Base-by-base conservation (phyloP, 2,888 invertebrate genomes). In the Drosophila subsilvestris region DNA sequence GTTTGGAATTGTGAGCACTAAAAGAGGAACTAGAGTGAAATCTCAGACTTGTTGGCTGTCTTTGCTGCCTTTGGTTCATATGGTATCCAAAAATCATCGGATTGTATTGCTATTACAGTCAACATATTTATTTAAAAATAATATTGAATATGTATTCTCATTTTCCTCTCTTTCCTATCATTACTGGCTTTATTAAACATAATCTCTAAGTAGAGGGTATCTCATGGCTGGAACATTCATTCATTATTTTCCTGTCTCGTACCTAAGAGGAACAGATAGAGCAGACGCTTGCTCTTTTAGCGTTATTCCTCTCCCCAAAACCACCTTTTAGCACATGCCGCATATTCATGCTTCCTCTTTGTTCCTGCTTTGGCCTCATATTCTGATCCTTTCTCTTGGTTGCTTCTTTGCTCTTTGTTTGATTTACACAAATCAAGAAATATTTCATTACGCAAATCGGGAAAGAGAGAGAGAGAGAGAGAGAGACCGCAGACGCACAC, bases 361-460 rank as follows among this genome's bases (percentile, higher is more conserved):
- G 32, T 37, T 12, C 14, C 32, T 37, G 5, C 12, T 14, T 37
- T 37, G 14, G 37, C 14, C 37, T 7, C n/a, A 17, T 8, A 1
- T 27, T 49, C 10, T n/a, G n/a, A 29, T 9, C 4, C 6, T 17
- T 48, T 17, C 6, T 14, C 14, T 22, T 17, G 45, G 48, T 32
- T 18, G 14, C 37, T 42, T 10, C 25, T 32, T 43, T 43, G 32
- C n/a, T 5, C 42, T 53, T 53, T 63, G 49, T 54, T 48, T 45
- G 37, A 12, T 9, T 45, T 56, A 66, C 55, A 51, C 6, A 62
- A 67, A 74, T 75, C 68, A 51, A 75, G 75, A 74, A 68, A 68
- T 74, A 74, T 37, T 37, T n/a, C 37, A 37, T 75, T 74, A 74
- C 74, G 55, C 61, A 74, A 62, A 74, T 57, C 75, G 50, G 62